These are phyloP conservation scores for Indicator maculatus DNA, from an alignment of 2,113 vertebrate species.

Conservation along the genomic window DNA sequence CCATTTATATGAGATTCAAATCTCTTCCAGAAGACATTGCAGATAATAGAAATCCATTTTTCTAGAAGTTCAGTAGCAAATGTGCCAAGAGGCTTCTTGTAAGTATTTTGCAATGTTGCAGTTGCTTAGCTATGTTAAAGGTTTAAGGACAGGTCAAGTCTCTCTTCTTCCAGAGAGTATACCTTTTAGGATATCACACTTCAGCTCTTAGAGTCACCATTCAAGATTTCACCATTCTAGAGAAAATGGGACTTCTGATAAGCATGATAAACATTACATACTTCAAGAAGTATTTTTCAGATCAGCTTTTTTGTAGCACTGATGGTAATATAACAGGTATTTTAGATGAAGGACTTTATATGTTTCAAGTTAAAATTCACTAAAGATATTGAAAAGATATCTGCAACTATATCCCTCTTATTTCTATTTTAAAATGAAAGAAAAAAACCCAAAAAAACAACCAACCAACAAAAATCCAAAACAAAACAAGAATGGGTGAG, in stretches of 20 bases:
- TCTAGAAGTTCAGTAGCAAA: background rate
- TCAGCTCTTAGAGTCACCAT: background rate
- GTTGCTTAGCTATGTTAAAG: background rate
- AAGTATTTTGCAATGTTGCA: background rate
- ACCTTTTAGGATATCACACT: background rate
- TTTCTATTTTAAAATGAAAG: background rate
- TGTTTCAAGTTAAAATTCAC: background rate
- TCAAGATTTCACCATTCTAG: background rate
- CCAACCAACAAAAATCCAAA: too few species aligned
- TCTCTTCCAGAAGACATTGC: constrained; percentile 18
- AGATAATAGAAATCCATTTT: background rate
- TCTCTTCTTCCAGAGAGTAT: background rate
- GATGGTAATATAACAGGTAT: background rate
- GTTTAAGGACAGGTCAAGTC: background rate
- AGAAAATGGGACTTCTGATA: background rate
- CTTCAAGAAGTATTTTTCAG: background rate
- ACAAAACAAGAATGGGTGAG: background rate
- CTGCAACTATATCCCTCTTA: background rate
- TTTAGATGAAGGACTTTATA: background rate
- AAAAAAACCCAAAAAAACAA: too few species aligned
- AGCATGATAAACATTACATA: background rate
- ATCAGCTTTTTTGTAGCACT: background rate
- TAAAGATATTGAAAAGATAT: background rate
- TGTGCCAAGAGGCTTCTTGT: background rate
- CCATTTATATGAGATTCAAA: constrained; percentile 12